A percentile compares a stretch with the other conserved stretches of the same genome.
Conservation (phyloP, 1,140 invertebrate species). For the Teleogryllus occipitalis region DNA sequence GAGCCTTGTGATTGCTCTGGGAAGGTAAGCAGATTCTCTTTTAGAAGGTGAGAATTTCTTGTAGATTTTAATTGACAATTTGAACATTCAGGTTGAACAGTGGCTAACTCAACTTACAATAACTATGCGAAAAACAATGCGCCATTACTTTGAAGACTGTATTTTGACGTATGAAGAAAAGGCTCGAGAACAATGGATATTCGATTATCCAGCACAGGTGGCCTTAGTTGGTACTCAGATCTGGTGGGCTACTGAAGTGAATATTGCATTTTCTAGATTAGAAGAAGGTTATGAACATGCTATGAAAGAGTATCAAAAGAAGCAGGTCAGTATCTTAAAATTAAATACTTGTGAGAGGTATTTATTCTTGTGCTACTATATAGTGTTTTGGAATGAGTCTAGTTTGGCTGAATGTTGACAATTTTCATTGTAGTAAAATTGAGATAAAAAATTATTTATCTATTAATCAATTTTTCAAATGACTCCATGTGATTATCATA, state of each 20-base stretch:
- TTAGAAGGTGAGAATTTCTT: too few species aligned
- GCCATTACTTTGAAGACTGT: slow-evolving; percentile 68
- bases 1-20: slow-evolving; percentile 73
- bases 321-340: slow-evolving; percentile 47
- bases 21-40: slow-evolving; percentile 43
- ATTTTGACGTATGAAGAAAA: slow-evolving; percentile 83
- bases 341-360: too few species aligned
- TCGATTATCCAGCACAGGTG: slow-evolving; percentile 84
- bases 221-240: slow-evolving; percentile 88
- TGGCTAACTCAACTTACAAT: slow-evolving; percentile 83
- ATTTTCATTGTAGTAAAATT: too few species aligned
- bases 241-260: slow-evolving; percentile 91
- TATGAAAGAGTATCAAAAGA: slow-evolving; percentile 87
- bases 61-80: neutral
- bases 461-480: too few species aligned
- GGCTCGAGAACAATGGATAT: slow-evolving; percentile 80
- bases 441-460: too few species aligned
- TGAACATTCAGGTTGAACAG: slow-evolving; percentile 61
- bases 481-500: too few species aligned
- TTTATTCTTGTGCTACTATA: too few species aligned
- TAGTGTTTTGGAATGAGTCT: too few species aligned
- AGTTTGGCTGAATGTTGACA: too few species aligned
- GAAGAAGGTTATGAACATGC: slow-evolving; percentile 91
- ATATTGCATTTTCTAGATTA: slow-evolving; percentile 76
- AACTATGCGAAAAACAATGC: slow-evolving; percentile 70